Conservation (phyloP, 2,888 invertebrate genomes). For the Acanthosepion esculentum region DNA sequence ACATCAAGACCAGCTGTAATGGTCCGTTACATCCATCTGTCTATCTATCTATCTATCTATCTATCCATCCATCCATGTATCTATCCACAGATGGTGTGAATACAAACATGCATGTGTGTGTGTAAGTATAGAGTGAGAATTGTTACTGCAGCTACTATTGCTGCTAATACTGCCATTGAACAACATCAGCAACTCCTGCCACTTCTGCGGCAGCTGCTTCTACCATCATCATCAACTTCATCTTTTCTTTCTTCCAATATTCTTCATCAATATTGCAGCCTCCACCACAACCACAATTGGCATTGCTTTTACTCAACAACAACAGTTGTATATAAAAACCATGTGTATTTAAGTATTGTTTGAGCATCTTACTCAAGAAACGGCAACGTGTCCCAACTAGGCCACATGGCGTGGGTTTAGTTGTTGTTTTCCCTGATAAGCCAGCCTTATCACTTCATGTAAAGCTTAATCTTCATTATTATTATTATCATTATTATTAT, state of each 20-base stretch:
- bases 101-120: neutral
- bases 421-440: neutral
- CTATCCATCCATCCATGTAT: neutral
- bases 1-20: neutral
- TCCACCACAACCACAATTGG: neutral
- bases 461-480: neutral
- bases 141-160: neutral
- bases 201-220: neutral
- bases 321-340: neutral
- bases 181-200: neutral
- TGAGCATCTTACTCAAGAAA: neutral
- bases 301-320: neutral
- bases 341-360: neutral
- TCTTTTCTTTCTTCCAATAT: neutral
- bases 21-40: neutral
- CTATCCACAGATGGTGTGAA: no score
- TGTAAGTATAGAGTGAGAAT: neutral
- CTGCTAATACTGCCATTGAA: neutral
- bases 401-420: neutral
- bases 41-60: neutral
- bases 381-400: neutral
- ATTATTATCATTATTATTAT: neutral
- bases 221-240: neutral
- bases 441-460: neutral
- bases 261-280: constrained; percentile 6